Evolutionary conservation across 1,140 invertebrate species (phyloP).

Genomic region (Vanessa tameamea): DNA sequence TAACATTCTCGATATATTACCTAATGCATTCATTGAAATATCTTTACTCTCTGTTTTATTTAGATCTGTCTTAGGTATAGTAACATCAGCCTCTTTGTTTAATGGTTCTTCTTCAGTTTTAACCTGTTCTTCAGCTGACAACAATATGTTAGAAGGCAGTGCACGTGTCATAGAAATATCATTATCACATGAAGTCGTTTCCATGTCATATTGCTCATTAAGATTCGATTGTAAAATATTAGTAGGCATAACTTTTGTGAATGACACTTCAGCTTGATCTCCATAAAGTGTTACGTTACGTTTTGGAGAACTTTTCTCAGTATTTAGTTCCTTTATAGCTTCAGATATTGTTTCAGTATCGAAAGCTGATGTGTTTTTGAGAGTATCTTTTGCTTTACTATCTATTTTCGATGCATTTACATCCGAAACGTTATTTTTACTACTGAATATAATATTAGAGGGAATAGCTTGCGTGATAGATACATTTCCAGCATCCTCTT

Average conservation of each 20-base stretch:
- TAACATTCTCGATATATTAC: not conserved
- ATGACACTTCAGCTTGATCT: slow-evolving; percentile 40
- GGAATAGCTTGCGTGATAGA: slow-evolving; percentile 48
- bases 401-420: not conserved
- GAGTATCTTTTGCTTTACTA: not conserved
- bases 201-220: not conserved
- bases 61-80: not conserved
- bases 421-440: not conserved
- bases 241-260: slow-evolving; percentile 40
- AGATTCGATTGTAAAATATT: slow-evolving; percentile 15
- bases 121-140: not conserved
- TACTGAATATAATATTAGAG: slow-evolving; percentile 30
- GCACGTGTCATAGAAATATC: slow-evolving; percentile 46
- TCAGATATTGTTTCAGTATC: not conserved
- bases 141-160: slow-evolving; percentile 38
- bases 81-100: not conserved
- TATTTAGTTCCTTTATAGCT: not conserved
- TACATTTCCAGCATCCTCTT: slow-evolving; percentile 43
- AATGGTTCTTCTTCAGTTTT: not conserved
- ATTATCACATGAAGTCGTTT: slow-evolving; percentile 1
- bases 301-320: not conserved
- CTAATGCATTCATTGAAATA: not conserved
- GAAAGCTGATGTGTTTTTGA: not conserved
- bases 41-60: not conserved
- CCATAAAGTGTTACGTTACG: slow-evolving; percentile 31